A percentile compares a stretch with the other conserved stretches of the same genome.
phyloP scores from a whole-genome alignment of 1,140 invertebrate species.

The Nasonia vitripennis region DNA sequence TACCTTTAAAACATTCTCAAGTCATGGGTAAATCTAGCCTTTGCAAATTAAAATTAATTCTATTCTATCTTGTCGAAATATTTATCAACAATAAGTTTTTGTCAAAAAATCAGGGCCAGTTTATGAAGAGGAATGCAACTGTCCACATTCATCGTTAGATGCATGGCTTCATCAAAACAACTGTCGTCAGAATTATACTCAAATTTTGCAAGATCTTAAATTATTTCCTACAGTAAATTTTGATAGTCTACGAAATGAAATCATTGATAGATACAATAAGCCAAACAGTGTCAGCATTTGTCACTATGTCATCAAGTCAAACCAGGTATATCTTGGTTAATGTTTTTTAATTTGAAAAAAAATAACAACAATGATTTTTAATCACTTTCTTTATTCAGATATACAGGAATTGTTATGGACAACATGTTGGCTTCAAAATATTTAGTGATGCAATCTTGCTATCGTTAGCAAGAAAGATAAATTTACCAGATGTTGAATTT shows the following conservation, averaged over 20 bases:
- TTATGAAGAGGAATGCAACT: conserved; percentile 90
- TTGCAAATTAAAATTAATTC: not conserved
- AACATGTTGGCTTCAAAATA: conserved; percentile 97
- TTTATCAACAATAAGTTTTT: conserved; percentile 52
- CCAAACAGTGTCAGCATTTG: conserved; percentile 90
- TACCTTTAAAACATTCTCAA: conserved; percentile 81
- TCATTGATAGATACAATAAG: conserved; percentile 81
- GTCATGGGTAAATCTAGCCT: conserved; percentile 76
- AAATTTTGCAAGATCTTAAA: conserved; percentile 86
- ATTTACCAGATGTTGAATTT: conserved; percentile 92
- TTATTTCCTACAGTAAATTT: conserved; percentile 85
- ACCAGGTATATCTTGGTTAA: conserved; percentile 77
- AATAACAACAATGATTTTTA: conserved; percentile 22
- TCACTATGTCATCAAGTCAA: conserved; percentile 91
- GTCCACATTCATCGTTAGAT: conserved; percentile 80
- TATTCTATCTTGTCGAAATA: conserved; percentile 12
- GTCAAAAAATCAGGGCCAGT: conserved; percentile 78
- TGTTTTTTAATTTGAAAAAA: not conserved
- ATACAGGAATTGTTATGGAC: conserved; percentile 92
- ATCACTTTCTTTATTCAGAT: conserved; percentile 72
- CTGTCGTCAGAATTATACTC: conserved; percentile 80
- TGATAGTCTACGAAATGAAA: conserved; percentile 79
- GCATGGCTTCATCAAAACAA: conserved; percentile 82
- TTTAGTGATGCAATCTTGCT: conserved; percentile 93
- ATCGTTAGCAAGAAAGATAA: conserved; percentile 88